Evolutionary conservation across 2,888 invertebrate genomes (phyloP), one percentile per base, ranked within the genome.

Genomic region (Mythimna lalbum): DNA sequence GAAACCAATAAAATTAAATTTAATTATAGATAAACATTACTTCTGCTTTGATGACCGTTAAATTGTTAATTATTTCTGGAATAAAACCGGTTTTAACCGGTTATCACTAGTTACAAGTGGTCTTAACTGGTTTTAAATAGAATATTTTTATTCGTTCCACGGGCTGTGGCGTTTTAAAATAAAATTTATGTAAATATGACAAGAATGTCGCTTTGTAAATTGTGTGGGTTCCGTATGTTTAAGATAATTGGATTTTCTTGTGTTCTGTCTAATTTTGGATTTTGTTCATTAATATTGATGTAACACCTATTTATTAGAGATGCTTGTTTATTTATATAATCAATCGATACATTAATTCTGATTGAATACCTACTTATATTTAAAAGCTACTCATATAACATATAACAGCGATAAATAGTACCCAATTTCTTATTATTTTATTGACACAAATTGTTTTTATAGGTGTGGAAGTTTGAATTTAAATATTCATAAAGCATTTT

Each of bases 1-100:
- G 68, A 62, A 83, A 79, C 63, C 57, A 62, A 81, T 84, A 61
- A 83, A 72, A 77, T 75, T 36, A 31, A 73, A 81, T 76, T 78
- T 70, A 69, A 84, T 85, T 83, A 72, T 69, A 62, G 52, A 72
- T 78, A 70, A 70, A 75, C 61, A 66, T 82, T 65, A 69, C 63
- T 21, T 67, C 14, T 19, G 63, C 63, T 27, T 68, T 56, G 50
- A 74, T 57, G 59, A 23, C 43, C 63, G 69, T 70, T 59, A 27
- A 65, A 57, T 70, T 27, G 27, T 63, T 72, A 69, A 75, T 81
- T 73, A 69, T 81, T 77, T 75, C 69, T 55, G 7, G 49, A 63
- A 56, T 49, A 7, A 31, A 71, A 72, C 86, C 52, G 49, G 79
- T 63, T 76, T 62, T 4, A 62, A 49, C 52, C 57, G 63, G 70